Evolutionary conservation across 2,888 invertebrate genomes (phyloP).

Genomic region (Megastigmus dorsalis): DNA sequence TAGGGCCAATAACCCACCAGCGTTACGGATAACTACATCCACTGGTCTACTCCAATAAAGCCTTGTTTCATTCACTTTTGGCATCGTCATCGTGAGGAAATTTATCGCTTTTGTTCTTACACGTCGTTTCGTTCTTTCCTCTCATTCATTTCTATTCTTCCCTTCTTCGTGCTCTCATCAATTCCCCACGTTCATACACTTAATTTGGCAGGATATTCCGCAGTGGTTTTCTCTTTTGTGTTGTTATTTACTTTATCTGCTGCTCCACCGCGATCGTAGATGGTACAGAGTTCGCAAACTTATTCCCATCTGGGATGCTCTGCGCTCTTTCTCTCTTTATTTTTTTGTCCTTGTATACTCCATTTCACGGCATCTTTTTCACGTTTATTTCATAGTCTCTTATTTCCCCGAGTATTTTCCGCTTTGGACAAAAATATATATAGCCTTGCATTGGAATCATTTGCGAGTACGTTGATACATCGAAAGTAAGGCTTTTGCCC

Average conservation of each 20-base stretch:
- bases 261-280: neutral
- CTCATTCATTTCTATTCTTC: neutral
- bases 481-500: neutral
- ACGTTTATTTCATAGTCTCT: neutral
- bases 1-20: too few relatives aligned
- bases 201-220: too few relatives aligned
- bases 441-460: neutral
- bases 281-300: neutral
- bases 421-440: neutral
- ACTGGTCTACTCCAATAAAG: too few relatives aligned
- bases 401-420: neutral
- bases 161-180: neutral
- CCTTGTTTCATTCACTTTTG: too few relatives aligned
- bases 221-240: neutral
- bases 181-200: too few relatives aligned
- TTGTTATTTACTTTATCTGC: neutral
- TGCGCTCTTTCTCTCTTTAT: neutral
- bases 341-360: neutral
- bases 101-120: too few relatives aligned
- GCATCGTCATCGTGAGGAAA: too few relatives aligned
- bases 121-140: neutral
- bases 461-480: slow-evolving; percentile 1
- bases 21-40: too few relatives aligned
- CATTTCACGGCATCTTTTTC: neutral
- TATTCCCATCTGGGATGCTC: neutral